Conservation (phyloP, 2,888 invertebrate genomes). For the Dyspetes luteomarginatus region DNA sequence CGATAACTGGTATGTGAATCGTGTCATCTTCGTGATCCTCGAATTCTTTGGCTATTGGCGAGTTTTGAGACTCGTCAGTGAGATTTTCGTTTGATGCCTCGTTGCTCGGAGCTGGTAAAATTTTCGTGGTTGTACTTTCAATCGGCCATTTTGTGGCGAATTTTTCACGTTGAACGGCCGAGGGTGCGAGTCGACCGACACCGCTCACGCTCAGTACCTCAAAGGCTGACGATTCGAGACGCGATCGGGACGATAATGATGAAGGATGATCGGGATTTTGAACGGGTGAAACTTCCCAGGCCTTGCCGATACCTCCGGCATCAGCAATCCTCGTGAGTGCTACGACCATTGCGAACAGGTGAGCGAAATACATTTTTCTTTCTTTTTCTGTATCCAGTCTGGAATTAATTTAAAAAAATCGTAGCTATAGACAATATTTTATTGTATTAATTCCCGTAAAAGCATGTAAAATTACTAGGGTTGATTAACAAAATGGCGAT, state of each 20-base stretch:
- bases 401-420: constrained; percentile 8
- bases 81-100: background rate
- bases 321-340: constrained; percentile 54
- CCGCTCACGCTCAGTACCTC: constrained; percentile 76
- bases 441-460: too few relatives aligned
- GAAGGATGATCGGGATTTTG: constrained; percentile 69
- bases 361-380: constrained; percentile 31
- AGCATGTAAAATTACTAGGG: too few relatives aligned
- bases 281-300: constrained; percentile 76
- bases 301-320: constrained; percentile 74
- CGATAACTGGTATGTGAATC: constrained; percentile 37
- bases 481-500: too few relatives aligned
- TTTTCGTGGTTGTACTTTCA: constrained; percentile 7
- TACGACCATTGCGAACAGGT: constrained; percentile 54
- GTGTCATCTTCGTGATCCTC: constrained; percentile 59
- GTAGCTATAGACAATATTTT: background rate
- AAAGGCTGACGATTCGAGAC: constrained; percentile 74
- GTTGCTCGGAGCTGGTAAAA: background rate
- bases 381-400: constrained; percentile 29
- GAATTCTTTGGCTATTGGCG: constrained; percentile 48
- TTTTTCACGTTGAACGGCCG: constrained; percentile 39
- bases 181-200: constrained; percentile 67
- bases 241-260: constrained; percentile 72
- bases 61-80: background rate
- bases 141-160: constrained; percentile 1